A percentile compares a stretch with the other conserved stretches of the same genome.
Conservation (phyloP, 2,113 vertebrate genomes). For the Sminthopsis crassicaudata region DNA sequence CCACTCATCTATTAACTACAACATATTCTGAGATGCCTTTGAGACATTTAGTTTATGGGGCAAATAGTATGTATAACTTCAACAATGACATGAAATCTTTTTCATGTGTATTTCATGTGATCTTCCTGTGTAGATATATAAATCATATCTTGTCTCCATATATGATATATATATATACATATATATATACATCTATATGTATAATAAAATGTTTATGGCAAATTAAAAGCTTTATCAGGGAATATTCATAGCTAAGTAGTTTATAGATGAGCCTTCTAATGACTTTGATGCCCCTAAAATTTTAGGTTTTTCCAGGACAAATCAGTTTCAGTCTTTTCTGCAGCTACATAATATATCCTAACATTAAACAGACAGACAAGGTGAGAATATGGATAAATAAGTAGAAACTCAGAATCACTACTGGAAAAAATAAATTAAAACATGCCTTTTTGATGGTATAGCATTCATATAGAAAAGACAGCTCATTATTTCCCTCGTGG, state of each 20-base stretch:
- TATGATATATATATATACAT: background rate
- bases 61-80: background rate
- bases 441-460: constrained; percentile 22
- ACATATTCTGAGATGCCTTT: background rate
- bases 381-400: constrained; percentile 36
- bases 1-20: background rate
- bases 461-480: constrained; percentile 33
- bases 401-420: background rate
- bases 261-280: constrained; percentile 3
- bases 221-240: constrained; percentile 2
- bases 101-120: background rate
- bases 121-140: background rate
- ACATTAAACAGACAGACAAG: constrained; percentile 1
- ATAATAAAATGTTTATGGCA: background rate
- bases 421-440: background rate
- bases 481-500: background rate
- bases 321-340: background rate
- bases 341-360: background rate
- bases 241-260: constrained; percentile 22
- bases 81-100: background rate
- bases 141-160: background rate
- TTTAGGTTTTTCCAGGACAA: background rate
- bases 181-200: background rate
- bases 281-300: constrained; percentile 17
- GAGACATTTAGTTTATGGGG: background rate